Base-by-base conservation (phyloP, 2,113 vertebrate species). In the Daubentonia madagascariensis region DNA sequence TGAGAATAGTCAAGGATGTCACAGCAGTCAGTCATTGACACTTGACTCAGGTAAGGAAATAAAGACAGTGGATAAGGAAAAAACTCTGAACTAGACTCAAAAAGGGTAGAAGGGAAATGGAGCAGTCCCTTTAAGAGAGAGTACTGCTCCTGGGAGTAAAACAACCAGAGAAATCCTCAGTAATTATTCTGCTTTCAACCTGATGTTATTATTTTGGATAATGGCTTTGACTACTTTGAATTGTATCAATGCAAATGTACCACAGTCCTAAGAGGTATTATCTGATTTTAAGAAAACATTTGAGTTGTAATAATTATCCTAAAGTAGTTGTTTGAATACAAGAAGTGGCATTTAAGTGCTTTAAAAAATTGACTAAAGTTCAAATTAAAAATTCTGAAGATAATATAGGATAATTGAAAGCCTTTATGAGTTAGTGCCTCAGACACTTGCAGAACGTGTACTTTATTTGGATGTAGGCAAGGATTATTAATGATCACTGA, bases 401-500 rank as follows among this genome's bases (percentile, higher is more conserved):
- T 73, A 97, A 98, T 83, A 94, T 83, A 98, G 63, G 76, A 98
- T 98, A 98, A 97, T 97, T 67, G 2, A 95, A 98, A 97, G 61
- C 92, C 79, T 70, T 88, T 97, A 95, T 57, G 63, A 97, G 54
- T 93, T 72, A 93, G 85, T 35, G 94, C 17, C 48, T 97, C 67
- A 83, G 90, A 80, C 8, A 7, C 6, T 67, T 92, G 45, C 20
- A 97, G 92, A 84, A 79, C 10, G 96, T 94, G 45, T 18, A 16
- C 25, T 59, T n/a, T 7, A 76, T 72, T 35, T 61, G 63, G 2
- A 40, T 54, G 45, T 50, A 63, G 25, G 35, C 20, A 89, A 73
- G 23, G 30, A 16, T 84, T 92, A 79, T 63, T 70, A 59, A 70
- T 23, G 8, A 89, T 25, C 32, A 12, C 6, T 79, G 48, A 40